Conservation (phyloP, 2,113 vertebrate species). For the Cheilinus undulatus region DNA sequence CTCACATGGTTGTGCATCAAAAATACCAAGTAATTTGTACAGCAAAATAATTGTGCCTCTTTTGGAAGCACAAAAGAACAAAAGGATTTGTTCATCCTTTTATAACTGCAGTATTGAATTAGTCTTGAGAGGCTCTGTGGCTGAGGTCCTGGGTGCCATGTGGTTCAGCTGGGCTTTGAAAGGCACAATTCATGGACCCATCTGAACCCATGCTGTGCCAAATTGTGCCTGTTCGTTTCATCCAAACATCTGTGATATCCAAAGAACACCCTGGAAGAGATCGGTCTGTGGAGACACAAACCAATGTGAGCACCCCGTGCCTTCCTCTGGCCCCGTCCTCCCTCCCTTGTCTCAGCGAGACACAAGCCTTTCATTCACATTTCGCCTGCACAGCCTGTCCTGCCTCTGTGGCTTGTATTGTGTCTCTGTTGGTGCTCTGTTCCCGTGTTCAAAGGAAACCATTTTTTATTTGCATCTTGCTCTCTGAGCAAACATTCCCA, state of each 20-base stretch:
- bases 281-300: slow-evolving; percentile 48
- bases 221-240: slow-evolving; percentile 51
- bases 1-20: neutral
- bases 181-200: slow-evolving; percentile 44
- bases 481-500: slow-evolving; percentile 35
- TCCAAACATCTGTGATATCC: slow-evolving; percentile 72
- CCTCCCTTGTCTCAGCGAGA: slow-evolving; percentile 39
- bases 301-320: slow-evolving; percentile 44
- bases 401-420: slow-evolving; percentile 57
- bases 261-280: slow-evolving; percentile 70
- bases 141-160: slow-evolving; percentile 43
- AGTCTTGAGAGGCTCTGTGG: slow-evolving; percentile 23
- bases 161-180: slow-evolving; percentile 59
- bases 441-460: slow-evolving; percentile 63
- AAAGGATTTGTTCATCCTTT: slow-evolving; percentile 27
- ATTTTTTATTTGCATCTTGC: slow-evolving; percentile 32
- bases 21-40: slow-evolving; percentile 36
- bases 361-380: slow-evolving; percentile 65
- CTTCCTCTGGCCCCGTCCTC: slow-evolving; percentile 38
- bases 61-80: neutral
- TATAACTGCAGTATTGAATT: slow-evolving; percentile 29
- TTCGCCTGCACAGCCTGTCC: slow-evolving; percentile 37
- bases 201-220: slow-evolving; percentile 49
- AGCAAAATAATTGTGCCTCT: slow-evolving; percentile 29
- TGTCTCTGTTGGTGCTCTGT: slow-evolving; percentile 53